phyloP scores from a whole-genome alignment of 2,888 invertebrate genomes.

The Sinodicranocentrus sp. region DNA sequence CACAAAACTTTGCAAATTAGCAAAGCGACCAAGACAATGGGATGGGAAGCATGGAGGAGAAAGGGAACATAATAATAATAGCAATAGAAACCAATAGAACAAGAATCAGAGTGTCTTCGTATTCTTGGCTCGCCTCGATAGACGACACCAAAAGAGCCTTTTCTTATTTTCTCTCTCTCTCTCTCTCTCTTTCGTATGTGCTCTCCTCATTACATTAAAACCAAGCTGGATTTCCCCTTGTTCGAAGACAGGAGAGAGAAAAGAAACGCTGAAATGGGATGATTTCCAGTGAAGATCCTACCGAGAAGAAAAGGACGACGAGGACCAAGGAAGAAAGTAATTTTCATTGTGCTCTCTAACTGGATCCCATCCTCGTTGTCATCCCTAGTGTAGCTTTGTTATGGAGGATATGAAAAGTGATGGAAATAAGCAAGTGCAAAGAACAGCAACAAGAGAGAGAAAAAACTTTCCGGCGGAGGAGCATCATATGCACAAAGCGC shows the following conservation, averaged over 20 bases:
- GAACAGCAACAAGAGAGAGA: conserved; percentile 7
- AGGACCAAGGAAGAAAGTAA: conserved; percentile 32
- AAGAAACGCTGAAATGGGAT: conserved; percentile 16
- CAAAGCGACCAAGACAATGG: background rate
- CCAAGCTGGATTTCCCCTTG: background rate
- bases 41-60: background rate
- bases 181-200: background rate
- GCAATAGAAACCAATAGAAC: conserved; percentile 9
- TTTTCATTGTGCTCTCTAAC: conserved; percentile 45
- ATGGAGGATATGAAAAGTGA: conserved; percentile 29
- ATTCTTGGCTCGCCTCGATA: background rate
- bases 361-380: conserved; percentile 28
- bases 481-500: conserved; percentile 1
- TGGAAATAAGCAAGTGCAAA: conserved; percentile 50
- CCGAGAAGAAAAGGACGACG: conserved; percentile 6
- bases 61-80: too few species aligned
- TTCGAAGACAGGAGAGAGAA: conserved; percentile 6
- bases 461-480: conserved; percentile 1
- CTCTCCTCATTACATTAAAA: conserved; percentile 19
- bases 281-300: too few species aligned
- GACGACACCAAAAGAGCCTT: background rate
- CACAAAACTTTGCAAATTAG: too few species aligned
- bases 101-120: background rate
- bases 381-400: conserved; percentile 37
- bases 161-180: conserved; percentile 2